A percentile compares a stretch with the other conserved stretches of the same genome.
phyloP scores from a whole-genome alignment of 2,113 vertebrate species.

The Tamias sibiricus region DNA sequence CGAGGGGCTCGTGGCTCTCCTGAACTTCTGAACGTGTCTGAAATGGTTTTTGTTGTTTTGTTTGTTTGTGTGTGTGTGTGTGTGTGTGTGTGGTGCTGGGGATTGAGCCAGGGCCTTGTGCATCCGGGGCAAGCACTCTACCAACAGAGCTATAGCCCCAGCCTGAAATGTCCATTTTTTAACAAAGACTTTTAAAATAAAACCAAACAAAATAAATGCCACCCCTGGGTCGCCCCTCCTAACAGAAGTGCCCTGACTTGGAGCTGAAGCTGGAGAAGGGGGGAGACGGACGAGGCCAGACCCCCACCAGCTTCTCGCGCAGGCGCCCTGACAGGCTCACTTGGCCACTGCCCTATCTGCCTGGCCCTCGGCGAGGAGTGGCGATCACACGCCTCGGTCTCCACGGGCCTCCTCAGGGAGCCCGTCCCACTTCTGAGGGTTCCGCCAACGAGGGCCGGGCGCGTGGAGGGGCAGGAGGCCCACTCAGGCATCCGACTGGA shows the following conservation, averaged over 20 bases:
- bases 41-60: too few relatives aligned
- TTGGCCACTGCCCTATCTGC: not conserved
- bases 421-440: not conserved
- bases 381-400: not conserved
- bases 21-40: not conserved
- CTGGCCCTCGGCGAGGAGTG: not conserved
- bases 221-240: too few relatives aligned
- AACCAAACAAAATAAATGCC: not conserved
- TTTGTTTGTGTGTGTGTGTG: too few relatives aligned
- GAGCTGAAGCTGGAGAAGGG: not conserved
- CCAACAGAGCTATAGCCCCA: too few relatives aligned
- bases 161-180: too few relatives aligned
- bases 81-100: too few relatives aligned
- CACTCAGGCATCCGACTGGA: not conserved
- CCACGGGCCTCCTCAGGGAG: not conserved
- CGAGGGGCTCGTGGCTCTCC: too few relatives aligned
- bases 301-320: not conserved
- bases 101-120: too few relatives aligned
- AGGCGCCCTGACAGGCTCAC: not conserved
- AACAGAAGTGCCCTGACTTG: not conserved
- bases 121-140: too few relatives aligned
- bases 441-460: accelerated
- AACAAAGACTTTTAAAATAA: not conserved
- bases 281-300: accelerated
- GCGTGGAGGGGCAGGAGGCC: not conserved